Evolutionary conservation across 2,888 invertebrate species (phyloP).

Genomic region (Argyresthia goedartella): DNA sequence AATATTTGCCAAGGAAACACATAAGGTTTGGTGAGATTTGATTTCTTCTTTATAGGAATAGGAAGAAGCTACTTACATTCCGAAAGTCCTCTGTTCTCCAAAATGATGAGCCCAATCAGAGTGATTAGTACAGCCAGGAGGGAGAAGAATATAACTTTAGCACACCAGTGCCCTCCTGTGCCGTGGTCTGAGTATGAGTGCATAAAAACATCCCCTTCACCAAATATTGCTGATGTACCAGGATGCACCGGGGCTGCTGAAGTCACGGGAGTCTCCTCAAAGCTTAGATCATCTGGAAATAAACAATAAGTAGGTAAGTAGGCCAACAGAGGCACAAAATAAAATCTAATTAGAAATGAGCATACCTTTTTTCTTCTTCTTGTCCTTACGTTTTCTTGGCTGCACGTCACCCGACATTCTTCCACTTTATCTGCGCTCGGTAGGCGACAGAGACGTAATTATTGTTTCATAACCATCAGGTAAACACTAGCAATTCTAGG

Average conservation of each 20-base stretch:
- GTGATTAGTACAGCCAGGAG: conserved; percentile 79
- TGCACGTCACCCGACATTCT: conserved; percentile 90
- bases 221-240: conserved; percentile 54
- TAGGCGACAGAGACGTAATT: conserved; percentile 47
- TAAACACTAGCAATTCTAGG: conserved; percentile 50
- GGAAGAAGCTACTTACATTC: conserved; percentile 85
- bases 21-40: too few species aligned
- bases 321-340: too few species aligned
- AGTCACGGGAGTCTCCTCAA: background rate
- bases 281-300: background rate
- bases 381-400: conserved; percentile 88
- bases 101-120: conserved; percentile 81
- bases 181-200: conserved; percentile 83
- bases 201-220: conserved; percentile 80
- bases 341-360: too few species aligned
- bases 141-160: conserved; percentile 85
- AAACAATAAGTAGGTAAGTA: background rate
- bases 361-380: conserved; percentile 84
- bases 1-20: too few species aligned
- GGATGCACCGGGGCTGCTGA: conserved; percentile 16
- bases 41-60: too few species aligned
- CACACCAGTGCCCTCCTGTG: conserved; percentile 87
- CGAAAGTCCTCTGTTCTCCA: conserved; percentile 82
- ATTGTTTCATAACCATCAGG: conserved; percentile 65
- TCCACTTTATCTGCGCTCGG: conserved; percentile 47